These are phyloP conservation scores for Notarius lentiginosus DNA, from an alignment of 2,113 vertebrate genomes.

Conservation along the genomic window DNA sequence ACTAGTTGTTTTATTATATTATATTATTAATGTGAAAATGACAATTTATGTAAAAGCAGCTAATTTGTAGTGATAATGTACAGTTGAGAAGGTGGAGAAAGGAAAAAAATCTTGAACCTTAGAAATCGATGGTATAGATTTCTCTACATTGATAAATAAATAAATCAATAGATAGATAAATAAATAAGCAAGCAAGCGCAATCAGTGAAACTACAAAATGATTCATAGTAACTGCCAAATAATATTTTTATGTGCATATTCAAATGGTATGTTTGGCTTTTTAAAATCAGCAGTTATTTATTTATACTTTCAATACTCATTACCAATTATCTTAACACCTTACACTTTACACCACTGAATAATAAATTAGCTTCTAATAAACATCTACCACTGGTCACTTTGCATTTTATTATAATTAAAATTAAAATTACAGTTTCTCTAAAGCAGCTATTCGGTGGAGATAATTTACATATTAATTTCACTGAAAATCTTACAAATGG, in stretches of 20 bases:
- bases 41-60: neutral
- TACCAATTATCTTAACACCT: neutral
- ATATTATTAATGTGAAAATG: neutral
- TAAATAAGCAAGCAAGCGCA: neutral
- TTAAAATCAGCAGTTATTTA: neutral
- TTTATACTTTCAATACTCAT: neutral
- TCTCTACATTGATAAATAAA: neutral
- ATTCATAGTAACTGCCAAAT: neutral
- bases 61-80: neutral
- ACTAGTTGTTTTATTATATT: neutral
- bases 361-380: neutral
- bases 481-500: too few relatives aligned
- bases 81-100: neutral
- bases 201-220: neutral
- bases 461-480: too few relatives aligned
- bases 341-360: neutral
- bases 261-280: neutral
- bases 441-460: too few relatives aligned
- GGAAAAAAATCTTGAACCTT: neutral
- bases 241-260: neutral
- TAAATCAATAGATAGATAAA: neutral
- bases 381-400: neutral
- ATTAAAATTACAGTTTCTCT: neutral
- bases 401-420: neutral
- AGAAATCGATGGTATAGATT: neutral